Evolutionary conservation across 2,888 invertebrate genomes (phyloP).

Genomic region (Eueremaeus valkanovi): DNA sequence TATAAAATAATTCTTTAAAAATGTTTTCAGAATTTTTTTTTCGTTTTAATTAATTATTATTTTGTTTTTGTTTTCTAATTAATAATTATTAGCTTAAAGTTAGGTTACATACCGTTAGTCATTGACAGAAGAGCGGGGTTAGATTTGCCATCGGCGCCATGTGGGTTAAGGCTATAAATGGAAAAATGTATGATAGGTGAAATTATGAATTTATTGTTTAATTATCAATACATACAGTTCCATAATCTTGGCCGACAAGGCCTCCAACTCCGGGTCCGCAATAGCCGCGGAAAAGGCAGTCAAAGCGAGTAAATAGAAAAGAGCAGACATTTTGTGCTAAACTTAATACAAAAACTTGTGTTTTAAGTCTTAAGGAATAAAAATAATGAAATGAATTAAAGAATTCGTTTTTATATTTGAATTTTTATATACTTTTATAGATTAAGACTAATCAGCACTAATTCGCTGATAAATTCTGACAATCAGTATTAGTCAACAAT

Average conservation of each 20-base stretch:
- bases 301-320: background rate
- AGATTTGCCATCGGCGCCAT: background rate
- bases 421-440: background rate
- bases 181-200: background rate
- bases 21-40: too few relatives aligned
- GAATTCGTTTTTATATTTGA: too few relatives aligned
- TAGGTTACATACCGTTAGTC: background rate
- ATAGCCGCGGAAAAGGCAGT: background rate
- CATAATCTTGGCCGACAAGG: background rate
- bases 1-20: too few relatives aligned
- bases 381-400: too few relatives aligned
- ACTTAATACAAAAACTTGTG: too few relatives aligned
- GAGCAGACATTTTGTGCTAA: background rate
- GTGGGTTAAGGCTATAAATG: background rate
- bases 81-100: background rate
- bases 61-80: background rate
- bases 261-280: background rate
- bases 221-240: background rate
- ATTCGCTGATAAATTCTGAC: too few relatives aligned
- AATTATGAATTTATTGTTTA: background rate
- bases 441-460: background rate
- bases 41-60: too few relatives aligned
- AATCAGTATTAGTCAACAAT: too few relatives aligned
- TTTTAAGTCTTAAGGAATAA: too few relatives aligned
- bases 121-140: background rate